Evolutionary conservation across 2,797 vertebrate species (phyloP), one percentile per base, ranked within the genome.

Genomic region (Holocentrus rufus): DNA sequence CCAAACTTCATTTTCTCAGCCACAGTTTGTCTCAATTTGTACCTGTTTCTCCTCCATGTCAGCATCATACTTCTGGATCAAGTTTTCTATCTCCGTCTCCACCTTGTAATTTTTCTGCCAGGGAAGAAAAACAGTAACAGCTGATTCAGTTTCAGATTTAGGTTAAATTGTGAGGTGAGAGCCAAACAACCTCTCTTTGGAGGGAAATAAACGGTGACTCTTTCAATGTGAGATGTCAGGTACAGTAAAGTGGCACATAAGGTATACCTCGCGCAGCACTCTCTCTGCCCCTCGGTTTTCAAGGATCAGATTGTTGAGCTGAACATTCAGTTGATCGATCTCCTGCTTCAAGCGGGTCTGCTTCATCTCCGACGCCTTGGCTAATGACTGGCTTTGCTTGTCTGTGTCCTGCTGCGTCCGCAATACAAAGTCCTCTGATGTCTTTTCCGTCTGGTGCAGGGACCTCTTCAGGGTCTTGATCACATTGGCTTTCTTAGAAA

Each of bases 1-100:
- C 58, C 58, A 61, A 13, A 25, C 10, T 57, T 2, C 3, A 25
- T 64, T 52, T 20, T 20, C 2, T 22, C 5, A 52, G 4, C 66
- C 17, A 46, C 3, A 39, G 65, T 42, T 25, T 69, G 27, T 30
- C 9, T 49, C n/a, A 22, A 56, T 72, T 60, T 39, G 1, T 94
- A 98, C 97, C 96, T 98, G 95, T 67, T 93, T 95, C 82, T 94
- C 92, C 75, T 76, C 69, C 83, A 98, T 95, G 77, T 96, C 91
- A 0, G 15, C 39, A 9, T 98, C 95, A 0, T 97, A 98, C 53
- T 89, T 94, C 85, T 95, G 92, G 70, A 97, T 87, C 94, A 96
- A 93, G 79, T 93, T 91, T 73, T 95, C 90, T 18, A 95, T 95
- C 85, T 96, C 94, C 0, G 17, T 90, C 85, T 95, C 95, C 64